Evolutionary conservation across 2,113 vertebrate genomes (phyloP).

Genomic region (Azemiops feae): DNA sequence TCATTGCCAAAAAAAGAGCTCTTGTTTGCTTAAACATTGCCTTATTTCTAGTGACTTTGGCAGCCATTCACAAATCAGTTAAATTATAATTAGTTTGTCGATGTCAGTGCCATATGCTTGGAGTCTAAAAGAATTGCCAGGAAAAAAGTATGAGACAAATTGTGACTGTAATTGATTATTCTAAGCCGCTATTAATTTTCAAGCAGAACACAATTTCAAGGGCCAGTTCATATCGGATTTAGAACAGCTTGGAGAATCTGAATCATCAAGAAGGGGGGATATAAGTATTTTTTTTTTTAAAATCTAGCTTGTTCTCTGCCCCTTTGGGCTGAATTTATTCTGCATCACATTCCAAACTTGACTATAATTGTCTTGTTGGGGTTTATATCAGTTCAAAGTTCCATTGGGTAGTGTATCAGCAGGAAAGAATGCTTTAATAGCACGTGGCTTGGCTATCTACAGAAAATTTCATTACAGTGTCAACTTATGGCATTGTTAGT

Average conservation of each 20-base stretch:
- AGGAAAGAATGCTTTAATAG: not conserved
- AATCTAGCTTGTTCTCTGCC: not conserved
- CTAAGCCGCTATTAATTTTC: not conserved
- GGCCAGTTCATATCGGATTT: not conserved
- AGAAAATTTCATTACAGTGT: not conserved
- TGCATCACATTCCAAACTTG: not conserved
- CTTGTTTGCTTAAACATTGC: not conserved
- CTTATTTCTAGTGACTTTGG: conserved; percentile 3
- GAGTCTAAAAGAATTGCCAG: not conserved
- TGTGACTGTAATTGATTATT: not conserved
- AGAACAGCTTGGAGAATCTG: not conserved
- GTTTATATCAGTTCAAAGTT: not conserved
- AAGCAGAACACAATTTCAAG: not conserved
- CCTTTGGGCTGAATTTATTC: not conserved
- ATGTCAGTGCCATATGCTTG: not conserved
- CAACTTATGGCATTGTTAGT: not conserved
- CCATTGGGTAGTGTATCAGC: not conserved
- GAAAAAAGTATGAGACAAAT: not conserved
- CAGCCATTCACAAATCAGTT: not conserved
- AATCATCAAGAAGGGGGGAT: not conserved
- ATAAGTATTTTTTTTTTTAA: not conserved
- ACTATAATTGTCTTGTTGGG: not conserved
- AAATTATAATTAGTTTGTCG: not conserved
- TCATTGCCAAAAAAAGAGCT: not conserved
- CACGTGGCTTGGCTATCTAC: not conserved